Percentiles rank a stretch among this genome's conserved stretches.
Evolutionary conservation across 2,888 invertebrate genomes (phyloP).

Genomic region (Coronaproctus castanopsis): DNA sequence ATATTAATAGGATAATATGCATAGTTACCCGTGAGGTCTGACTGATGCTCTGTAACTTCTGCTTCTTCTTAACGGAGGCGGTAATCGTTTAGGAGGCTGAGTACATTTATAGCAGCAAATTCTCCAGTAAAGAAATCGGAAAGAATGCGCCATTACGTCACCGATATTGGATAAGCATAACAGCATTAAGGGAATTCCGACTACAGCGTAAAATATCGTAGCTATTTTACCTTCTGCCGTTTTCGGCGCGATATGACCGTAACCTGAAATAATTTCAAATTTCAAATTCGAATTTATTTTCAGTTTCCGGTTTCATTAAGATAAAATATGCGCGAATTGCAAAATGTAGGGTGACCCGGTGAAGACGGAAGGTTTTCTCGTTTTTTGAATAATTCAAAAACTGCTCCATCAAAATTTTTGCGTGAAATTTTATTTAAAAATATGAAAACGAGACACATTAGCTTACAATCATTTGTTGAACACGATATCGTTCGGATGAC

Average conservation of each 20-base stretch:
- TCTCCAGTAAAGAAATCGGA: constrained; percentile 82
- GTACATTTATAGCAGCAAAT: constrained; percentile 80
- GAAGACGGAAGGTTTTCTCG: no score
- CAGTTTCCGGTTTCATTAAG: no score
- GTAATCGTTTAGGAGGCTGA: constrained; percentile 43
- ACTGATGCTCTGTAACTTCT: constrained; percentile 27
- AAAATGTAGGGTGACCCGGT: no score
- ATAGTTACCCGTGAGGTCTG: constrained; percentile 24
- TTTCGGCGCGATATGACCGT: constrained; percentile 86
- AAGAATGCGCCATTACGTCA: constrained; percentile 81
- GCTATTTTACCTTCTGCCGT: constrained; percentile 83
- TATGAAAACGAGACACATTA: no score
- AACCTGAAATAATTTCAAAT: constrained; percentile 46
- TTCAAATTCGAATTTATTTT: no score
- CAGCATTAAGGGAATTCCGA: constrained; percentile 87
- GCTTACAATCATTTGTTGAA: no score
- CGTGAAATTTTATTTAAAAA: no score
- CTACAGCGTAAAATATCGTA: constrained; percentile 86
- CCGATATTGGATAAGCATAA: constrained; percentile 85
- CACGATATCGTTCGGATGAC: no score
- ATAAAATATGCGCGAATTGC: no score
- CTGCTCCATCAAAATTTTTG: no score
- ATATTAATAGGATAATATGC: no score
- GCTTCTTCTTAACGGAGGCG: constrained; percentile 27
- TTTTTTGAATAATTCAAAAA: no score